Base-by-base conservation (phyloP, 2,888 invertebrate genomes). In the Litoditis marina region DNA sequence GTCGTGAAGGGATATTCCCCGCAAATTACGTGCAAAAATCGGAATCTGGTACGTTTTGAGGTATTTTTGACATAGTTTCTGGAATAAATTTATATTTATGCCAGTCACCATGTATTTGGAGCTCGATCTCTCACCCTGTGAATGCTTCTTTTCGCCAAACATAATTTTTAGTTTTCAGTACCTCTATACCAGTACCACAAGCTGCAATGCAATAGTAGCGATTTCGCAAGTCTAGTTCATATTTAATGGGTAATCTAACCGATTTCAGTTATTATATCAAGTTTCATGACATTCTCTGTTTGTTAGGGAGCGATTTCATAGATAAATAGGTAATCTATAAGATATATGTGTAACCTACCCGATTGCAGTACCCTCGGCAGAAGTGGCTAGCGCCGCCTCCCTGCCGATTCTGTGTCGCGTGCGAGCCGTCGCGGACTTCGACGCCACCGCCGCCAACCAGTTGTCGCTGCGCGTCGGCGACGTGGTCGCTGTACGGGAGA, bases 1-100 rank as follows among this genome's bases (percentile, higher is more conserved):
- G 89, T 77, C 88, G 89, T 69, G 88, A 88, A 11, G 98, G 98
- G 60, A 93, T 96, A 74, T 98, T 98, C 85, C 98, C 98, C 0
- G 93, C 92, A 1, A 96, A 94, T 87, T 98, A 96, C 85, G 96
- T 87, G n/a, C 83, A 78, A 58, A 74, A 71, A 50, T 50, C 36
- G 7, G 57, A 55, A 27, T 19, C 34, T 8, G 34, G 47, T 13
- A 13, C 11, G 32, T 1, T 36, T 31, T n/a, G 25, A 7, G 36
- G 28, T 4, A n/a, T 30, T 16, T n/a, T n/a, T n/a, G n/a, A n/a
- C n/a, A n/a, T n/a, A n/a, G n/a, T n/a, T n/a, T n/a, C n/a, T n/a
- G n/a, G n/a, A n/a, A n/a, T n/a, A n/a, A n/a, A n/a, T n/a, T n/a
- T n/a, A n/a, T n/a, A n/a, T n/a, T n/a, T n/a, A n/a, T n/a, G n/a